These are phyloP conservation scores for Spodoptera frugiperda DNA, from an alignment of 1,140 invertebrate genomes.

Conservation along the genomic window DNA sequence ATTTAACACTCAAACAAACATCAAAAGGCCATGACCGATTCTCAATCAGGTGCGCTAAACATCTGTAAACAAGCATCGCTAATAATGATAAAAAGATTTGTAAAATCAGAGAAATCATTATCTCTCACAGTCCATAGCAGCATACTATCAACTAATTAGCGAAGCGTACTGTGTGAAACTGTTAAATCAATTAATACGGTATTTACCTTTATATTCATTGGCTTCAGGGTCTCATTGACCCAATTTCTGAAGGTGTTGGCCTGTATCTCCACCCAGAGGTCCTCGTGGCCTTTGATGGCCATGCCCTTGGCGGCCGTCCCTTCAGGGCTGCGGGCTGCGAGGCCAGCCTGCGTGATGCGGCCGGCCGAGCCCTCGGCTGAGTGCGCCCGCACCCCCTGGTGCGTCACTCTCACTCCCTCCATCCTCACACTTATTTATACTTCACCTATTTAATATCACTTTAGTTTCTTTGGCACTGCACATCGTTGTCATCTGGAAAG, in stretches of 20 bases:
- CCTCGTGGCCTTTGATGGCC: slow-evolving; percentile 97
- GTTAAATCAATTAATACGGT: slow-evolving; percentile 22
- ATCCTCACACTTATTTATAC: slow-evolving; percentile 60
- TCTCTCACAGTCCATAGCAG: not conserved
- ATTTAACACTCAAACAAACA: too few species aligned
- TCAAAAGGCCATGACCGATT: too few species aligned
- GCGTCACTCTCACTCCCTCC: slow-evolving; percentile 78
- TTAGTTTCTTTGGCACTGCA: slow-evolving; percentile 57
- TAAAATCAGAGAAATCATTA: not conserved
- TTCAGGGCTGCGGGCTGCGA: slow-evolving; percentile 95
- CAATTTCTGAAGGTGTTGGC: slow-evolving; percentile 99
- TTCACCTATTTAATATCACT: slow-evolving; percentile 54
- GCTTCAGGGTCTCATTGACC: slow-evolving; percentile 97
- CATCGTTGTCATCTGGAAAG: slow-evolving; percentile 67
- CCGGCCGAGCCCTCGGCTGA: slow-evolving; percentile 80
- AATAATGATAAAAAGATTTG: too few species aligned
- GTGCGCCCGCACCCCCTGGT: slow-evolving; percentile 80
- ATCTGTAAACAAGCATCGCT: too few species aligned
- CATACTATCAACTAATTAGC: not conserved
- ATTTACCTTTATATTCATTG: slow-evolving; percentile 88
- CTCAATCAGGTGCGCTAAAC: too few species aligned
- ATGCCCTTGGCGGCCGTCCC: slow-evolving; percentile 96
- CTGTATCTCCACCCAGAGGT: slow-evolving; percentile 98
- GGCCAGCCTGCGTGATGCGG: slow-evolving; percentile 88
- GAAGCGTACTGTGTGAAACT: not conserved